Conservation (phyloP, 2,797 vertebrate species). For the Rhinella marina region DNA sequence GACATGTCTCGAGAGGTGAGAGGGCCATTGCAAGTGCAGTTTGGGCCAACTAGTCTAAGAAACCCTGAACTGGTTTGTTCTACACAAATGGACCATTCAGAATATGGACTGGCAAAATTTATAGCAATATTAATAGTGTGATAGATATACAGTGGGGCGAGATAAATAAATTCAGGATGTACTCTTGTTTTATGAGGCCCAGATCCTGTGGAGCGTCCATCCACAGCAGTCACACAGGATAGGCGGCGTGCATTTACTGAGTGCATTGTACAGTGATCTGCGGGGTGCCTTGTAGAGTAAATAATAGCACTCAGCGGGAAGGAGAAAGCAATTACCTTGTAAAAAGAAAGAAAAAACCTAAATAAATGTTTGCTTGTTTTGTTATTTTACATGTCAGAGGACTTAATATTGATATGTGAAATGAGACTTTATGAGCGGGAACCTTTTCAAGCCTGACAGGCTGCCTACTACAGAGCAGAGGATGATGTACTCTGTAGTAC, state of each 20-base stretch:
- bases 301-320: constrained; percentile 68
- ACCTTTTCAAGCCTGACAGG: background rate
- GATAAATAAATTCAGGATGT: background rate
- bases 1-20: too few relatives aligned
- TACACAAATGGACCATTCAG: too few relatives aligned
- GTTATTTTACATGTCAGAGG: constrained; percentile 45
- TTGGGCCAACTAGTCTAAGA: too few relatives aligned
- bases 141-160: background rate
- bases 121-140: too few relatives aligned
- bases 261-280: constrained; percentile 32
- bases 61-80: too few relatives aligned
- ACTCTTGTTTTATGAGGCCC: background rate
- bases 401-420: constrained; percentile 48
- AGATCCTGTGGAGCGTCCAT: constrained; percentile 14
- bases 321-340: constrained; percentile 68
- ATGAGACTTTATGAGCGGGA: background rate
- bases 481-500: constrained; percentile 28
- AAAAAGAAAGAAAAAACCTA: constrained; percentile 53
- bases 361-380: constrained; percentile 62
- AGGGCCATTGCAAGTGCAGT: too few relatives aligned
- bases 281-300: constrained; percentile 67
- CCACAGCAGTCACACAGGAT: constrained; percentile 19
- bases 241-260: constrained; percentile 32
- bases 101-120: too few relatives aligned
- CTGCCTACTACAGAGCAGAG: background rate